Conservation (phyloP, 2,888 invertebrate species). For the Stenichneumon culpator region DNA sequence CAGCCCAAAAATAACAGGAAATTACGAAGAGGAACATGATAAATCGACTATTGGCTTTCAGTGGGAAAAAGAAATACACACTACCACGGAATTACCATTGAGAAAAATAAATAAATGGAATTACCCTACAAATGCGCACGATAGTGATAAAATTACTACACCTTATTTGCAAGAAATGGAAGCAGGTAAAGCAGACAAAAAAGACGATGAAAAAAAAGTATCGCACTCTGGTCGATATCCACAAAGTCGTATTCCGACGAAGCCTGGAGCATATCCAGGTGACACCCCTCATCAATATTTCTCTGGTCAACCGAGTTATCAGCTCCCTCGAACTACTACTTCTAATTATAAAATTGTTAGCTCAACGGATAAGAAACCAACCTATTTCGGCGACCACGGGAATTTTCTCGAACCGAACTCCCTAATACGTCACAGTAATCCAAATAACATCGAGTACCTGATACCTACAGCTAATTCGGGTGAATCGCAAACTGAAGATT, state of each 20-base stretch:
- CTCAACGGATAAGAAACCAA: background rate
- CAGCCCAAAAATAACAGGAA: background rate
- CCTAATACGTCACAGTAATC: background rate
- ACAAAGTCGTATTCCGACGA: background rate
- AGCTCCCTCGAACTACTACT: background rate
- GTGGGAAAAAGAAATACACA: background rate
- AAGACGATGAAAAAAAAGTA: background rate
- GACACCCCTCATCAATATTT: conserved; percentile 1
- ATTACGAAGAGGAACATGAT: conserved; percentile 19
- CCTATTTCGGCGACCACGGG: background rate
- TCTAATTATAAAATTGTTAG: background rate
- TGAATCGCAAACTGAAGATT: conserved; percentile 1
- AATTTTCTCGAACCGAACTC: background rate
- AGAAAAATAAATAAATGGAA: conserved; percentile 1
- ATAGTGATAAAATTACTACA: background rate
- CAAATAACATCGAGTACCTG: background rate
- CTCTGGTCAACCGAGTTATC: background rate
- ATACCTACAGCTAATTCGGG: background rate
- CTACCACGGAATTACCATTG: conserved; percentile 1
- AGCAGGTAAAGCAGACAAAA: background rate
- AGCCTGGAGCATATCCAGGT: background rate
- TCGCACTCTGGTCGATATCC: background rate
- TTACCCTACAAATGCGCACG: background rate
- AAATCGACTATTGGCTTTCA: conserved; percentile 13
- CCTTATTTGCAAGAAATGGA: background rate